phyloP scores from a whole-genome alignment of 2,113 vertebrate species.

The Eubucco bourcierii region DNA sequence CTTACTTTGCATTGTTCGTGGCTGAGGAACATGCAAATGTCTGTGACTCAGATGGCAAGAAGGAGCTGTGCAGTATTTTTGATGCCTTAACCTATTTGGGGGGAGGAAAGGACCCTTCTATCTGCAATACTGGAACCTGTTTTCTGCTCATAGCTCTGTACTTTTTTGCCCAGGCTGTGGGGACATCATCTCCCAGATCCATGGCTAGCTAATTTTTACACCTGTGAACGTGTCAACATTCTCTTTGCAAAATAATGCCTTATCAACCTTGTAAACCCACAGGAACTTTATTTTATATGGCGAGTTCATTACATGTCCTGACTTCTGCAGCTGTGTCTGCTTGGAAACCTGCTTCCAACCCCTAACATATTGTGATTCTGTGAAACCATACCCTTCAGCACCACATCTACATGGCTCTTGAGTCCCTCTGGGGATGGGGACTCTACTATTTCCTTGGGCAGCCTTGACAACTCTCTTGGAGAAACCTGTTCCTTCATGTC shows the following conservation, averaged over 20 bases:
- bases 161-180: not conserved
- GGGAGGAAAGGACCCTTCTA: not conserved
- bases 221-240: not conserved
- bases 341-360: not conserved
- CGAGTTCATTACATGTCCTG: accelerated
- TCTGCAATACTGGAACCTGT: not conserved
- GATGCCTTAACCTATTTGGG: not conserved
- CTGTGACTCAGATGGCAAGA: not conserved
- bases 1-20: not conserved
- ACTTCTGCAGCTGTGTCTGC: accelerated
- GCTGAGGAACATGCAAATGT: not conserved
- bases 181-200: not conserved
- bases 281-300: accelerated
- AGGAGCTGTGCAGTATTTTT: not conserved
- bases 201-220: not conserved
- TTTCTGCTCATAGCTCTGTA: not conserved
- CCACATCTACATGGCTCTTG: not conserved
- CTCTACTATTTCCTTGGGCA: not conserved
- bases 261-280: not conserved
- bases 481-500: not conserved
- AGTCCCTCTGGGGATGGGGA: not conserved
- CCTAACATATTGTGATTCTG: too few relatives aligned
- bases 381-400: not conserved
- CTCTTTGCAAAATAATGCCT: not conserved
- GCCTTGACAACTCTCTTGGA: not conserved